Evolutionary conservation across 2,888 invertebrate species (phyloP), one percentile per base, ranked within the genome.

Genomic region (Horisme vitalbata): DNA sequence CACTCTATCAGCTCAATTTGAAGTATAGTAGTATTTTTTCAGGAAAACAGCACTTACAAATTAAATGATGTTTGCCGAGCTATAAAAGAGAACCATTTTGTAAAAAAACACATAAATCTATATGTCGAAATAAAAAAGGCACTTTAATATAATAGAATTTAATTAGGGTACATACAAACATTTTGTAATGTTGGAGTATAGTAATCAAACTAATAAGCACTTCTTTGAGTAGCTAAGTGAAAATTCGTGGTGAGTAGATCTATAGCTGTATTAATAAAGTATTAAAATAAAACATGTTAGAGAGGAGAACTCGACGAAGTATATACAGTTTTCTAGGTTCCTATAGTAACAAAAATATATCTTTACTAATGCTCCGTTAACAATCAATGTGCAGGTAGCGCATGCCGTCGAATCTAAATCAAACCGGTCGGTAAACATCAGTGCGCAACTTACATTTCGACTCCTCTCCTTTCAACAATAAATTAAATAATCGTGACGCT

Each of bases 111-210:
- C 7, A 28, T 4, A 26, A 11, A 5, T 5, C 7, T 4, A n/a
- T 10, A 3, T 10, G 15, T 15, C 4, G 12, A 12, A 30, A 50
- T 69, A 83, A 77, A 70, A 80, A 82, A 79, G 63, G 55, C 70
- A 65, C 61, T 65, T 68, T 75, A 82, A 83, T 88, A 82, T 86
- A 79, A 87, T 87, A 88, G 82, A 86, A 87, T 89, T 89, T 88
- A 87, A 86, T 88, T 84, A 86, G 79, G 84, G 84, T 89, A 88
- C 85, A 87, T 88, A 89, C 87, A 89, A 89, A 88, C 84, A 84
- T 81, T 84, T 85, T 85, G 84, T 86, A 86, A 85, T 84, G 83
- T 79, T 79, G 85, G 82, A 87, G 79, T 83, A 86, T 84, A 86
- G 79, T 87, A 82, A 83, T 78, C 79, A 82, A 87, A 87, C 85